Evolutionary conservation across 2,113 vertebrate genomes (phyloP), one percentile per base, ranked within the genome.

Genomic region (Elachura formosa): DNA sequence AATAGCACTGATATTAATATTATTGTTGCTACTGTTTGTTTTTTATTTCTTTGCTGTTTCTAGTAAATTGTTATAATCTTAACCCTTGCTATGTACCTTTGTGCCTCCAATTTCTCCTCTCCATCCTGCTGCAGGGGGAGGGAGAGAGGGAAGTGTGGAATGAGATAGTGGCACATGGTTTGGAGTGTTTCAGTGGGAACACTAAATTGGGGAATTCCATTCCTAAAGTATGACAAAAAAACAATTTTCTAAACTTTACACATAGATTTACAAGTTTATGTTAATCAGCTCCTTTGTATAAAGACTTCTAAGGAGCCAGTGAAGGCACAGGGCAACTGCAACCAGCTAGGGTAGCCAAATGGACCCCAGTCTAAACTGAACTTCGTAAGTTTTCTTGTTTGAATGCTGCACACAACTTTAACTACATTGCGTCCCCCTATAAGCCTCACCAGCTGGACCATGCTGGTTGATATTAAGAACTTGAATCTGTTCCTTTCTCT

Each of bases 141-240:
- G 22, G 36, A 66, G 18, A 61, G 46, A 38, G 24, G 11, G n/a
- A 54, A n/a, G 13, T 17, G n/a, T 15, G 28, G 29, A 54, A 16
- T 29, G 10, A 69, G 20, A 78, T 10, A 46, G 73, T 0, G 0
- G n/a, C 15, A 2, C 11, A 1, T 40, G 62, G 14, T 43, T 76
- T 76, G 63, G 48, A 54, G 24, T 34, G 10, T 31, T 71, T 62
- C 48, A 34, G 24, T 29, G 20, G 21, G 19, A 75, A 23, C n/a
- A 34, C 29, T 41, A 34, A 22, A 82, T 5, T 31, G 25, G 14
- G 54, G 11, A 40, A 68, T 40, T 21, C 21, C 61, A 22, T 46
- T 61, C 17, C 62, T 75, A 26, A 82, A 54, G 29, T 66, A 7
- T 40, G 10, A 61, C 38, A 82, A 43, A 38, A 63, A 52, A 6